These are phyloP conservation scores for Gallinago undulata DNA, from an alignment of 2,113 vertebrate genomes.

Conservation along the genomic window DNA sequence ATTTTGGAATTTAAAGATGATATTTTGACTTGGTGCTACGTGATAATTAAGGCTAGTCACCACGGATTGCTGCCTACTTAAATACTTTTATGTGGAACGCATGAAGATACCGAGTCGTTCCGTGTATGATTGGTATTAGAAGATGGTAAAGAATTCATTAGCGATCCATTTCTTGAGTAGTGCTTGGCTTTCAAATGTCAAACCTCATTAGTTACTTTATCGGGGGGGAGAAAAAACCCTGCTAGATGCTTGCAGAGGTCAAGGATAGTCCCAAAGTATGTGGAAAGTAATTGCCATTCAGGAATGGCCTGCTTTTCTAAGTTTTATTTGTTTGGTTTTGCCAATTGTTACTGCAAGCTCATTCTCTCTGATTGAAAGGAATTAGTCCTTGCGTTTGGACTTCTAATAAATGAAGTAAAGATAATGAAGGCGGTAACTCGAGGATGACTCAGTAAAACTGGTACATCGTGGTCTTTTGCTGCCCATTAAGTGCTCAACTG, in stretches of 20 bases:
- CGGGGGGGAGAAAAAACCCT: neutral
- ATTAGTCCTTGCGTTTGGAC: neutral
- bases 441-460: neutral
- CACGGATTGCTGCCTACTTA: neutral
- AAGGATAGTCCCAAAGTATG: neutral
- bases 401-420: neutral
- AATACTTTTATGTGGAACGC: neutral
- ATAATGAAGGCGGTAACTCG: neutral
- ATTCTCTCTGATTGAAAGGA: neutral
- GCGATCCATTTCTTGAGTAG: neutral
- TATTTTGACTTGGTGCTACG: neutral
- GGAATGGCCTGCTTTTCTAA: neutral
- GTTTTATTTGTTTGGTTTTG: neutral
- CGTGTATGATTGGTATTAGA: neutral
- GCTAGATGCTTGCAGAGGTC: neutral
- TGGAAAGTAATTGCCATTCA: neutral
- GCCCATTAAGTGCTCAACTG: neutral
- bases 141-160: neutral
- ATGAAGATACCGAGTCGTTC: neutral
- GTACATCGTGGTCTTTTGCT: neutral
- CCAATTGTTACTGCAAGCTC: neutral
- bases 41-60: slow-evolving; percentile 7
- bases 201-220: neutral
- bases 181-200: slow-evolving; percentile 1
- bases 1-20: neutral